A percentile compares a stretch with the other conserved stretches of the same genome.
phyloP scores from a whole-genome alignment of 2,888 invertebrate genomes.

The Folsomia candida region DNA sequence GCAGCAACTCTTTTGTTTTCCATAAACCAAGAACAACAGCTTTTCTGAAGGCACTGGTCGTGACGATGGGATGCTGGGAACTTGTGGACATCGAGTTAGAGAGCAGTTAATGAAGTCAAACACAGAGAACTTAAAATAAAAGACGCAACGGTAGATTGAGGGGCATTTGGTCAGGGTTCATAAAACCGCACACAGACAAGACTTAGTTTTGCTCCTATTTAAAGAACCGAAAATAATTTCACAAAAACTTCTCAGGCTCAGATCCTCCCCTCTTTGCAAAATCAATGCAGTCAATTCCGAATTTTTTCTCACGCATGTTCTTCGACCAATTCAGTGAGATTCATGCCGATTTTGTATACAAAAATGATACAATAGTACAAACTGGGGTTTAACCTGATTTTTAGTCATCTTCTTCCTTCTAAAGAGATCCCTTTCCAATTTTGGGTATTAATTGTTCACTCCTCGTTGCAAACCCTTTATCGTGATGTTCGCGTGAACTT shows the following conservation, averaged over 20 bases:
- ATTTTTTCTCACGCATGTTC: not conserved
- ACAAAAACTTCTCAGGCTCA: not conserved
- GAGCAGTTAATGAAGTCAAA: not conserved
- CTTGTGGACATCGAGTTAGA: not conserved
- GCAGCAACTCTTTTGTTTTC: not conserved
- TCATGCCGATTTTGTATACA: not conserved
- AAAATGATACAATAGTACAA: not conserved
- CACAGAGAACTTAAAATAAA: not conserved
- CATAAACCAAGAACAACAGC: not conserved
- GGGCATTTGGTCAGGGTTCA: not conserved
- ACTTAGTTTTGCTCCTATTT: not conserved
- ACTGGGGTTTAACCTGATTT: not conserved
- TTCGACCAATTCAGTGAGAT: not conserved
- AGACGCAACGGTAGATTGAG: not conserved
- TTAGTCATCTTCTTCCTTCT: not conserved
- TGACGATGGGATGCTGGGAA: not conserved
- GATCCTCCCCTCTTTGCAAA: not conserved
- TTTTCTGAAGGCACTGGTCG: not conserved
- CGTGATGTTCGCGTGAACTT: not conserved
- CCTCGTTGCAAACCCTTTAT: not conserved
- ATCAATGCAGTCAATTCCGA: not conserved
- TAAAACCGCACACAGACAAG: not conserved
- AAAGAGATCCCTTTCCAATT: not conserved
- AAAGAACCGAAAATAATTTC: not conserved
- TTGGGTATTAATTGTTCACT: not conserved